These are phyloP conservation scores for Danaus melanippus DNA, from an alignment of 1,140 invertebrate species.

Conservation along the genomic window DNA sequence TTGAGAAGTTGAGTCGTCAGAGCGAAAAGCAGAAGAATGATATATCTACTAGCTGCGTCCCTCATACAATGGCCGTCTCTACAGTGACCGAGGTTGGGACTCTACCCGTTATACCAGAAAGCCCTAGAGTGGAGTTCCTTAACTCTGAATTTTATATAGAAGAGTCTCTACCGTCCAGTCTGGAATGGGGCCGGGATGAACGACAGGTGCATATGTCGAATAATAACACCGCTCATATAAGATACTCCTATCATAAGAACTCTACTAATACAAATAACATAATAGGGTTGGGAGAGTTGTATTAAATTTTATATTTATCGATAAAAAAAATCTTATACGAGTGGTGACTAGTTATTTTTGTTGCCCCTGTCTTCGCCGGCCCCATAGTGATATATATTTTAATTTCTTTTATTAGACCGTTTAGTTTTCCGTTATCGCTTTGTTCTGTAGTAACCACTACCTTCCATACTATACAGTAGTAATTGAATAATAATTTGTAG, in stretches of 20 bases:
- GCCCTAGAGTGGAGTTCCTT: constrained; percentile 76
- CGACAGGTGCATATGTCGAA: constrained; percentile 51
- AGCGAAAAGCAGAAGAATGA: constrained; percentile 62
- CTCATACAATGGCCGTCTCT: constrained; percentile 45
- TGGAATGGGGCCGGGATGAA: constrained; percentile 74
- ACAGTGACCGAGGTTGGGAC: constrained; percentile 60
- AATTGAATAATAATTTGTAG: constrained; percentile 46
- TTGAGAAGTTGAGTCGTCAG: constrained; percentile 81
- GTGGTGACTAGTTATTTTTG: constrained; percentile 60
- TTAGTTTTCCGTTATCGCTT: constrained; percentile 10
- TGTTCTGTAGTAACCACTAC: constrained; percentile 15
- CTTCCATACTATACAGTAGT: constrained; percentile 3
- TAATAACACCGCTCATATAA: constrained; percentile 36
- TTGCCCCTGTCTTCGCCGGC: constrained; percentile 78
- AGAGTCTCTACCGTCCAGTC: constrained; percentile 83
- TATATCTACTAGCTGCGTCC: constrained; percentile 42
- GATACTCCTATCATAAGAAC: background rate
- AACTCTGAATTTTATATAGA: constrained; percentile 90
- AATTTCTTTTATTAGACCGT: no score
- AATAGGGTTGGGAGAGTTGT: no score
- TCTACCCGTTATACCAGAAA: constrained; percentile 47
- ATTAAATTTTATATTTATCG: background rate
- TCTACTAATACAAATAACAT: no score
- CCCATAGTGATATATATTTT: constrained; percentile 37
- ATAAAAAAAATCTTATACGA: constrained; percentile 30